phyloP scores from a whole-genome alignment of 2,113 vertebrate species.

The Uria lomvia region DNA sequence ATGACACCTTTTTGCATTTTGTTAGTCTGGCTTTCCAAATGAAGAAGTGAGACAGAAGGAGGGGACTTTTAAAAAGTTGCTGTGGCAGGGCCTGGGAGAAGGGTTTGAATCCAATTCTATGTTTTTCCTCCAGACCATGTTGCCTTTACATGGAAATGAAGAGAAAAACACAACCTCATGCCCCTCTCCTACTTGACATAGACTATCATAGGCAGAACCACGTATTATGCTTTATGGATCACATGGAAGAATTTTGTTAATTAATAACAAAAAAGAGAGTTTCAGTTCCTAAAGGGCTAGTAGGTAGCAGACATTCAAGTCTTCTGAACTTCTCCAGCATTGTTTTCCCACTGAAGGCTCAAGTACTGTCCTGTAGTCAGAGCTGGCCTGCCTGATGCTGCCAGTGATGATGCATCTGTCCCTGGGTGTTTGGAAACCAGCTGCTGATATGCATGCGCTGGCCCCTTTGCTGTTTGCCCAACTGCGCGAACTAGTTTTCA shows the following conservation, averaged over 20 bases:
- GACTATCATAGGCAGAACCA: neutral
- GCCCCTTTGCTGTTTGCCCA: constrained; percentile 7
- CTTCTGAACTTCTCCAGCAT: neutral
- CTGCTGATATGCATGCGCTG: neutral
- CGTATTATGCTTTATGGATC: neutral
- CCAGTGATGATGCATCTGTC: neutral
- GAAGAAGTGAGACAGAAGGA: neutral
- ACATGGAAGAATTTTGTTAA: neutral
- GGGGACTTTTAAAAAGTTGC: neutral
- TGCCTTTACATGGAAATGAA: neutral
- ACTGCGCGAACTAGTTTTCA: neutral
- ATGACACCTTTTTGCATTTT: neutral
- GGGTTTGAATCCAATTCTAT: neutral
- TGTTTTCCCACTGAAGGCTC: neutral
- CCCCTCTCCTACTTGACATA: neutral
- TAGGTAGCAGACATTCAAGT: neutral
- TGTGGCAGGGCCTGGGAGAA: neutral
- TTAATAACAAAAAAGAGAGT: neutral
- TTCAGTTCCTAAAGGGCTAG: neutral
- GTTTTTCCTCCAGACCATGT: neutral
- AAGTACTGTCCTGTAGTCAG: neutral
- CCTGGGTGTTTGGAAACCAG: constrained; percentile 4
- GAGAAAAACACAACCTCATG: neutral
- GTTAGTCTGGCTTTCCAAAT: neutral
- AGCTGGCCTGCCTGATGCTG: neutral